A percentile compares a stretch with the other conserved stretches of the same genome.
These are phyloP conservation scores for Ariopsis seemanni DNA, from an alignment of 2,113 vertebrate species.

Conservation along the genomic window DNA sequence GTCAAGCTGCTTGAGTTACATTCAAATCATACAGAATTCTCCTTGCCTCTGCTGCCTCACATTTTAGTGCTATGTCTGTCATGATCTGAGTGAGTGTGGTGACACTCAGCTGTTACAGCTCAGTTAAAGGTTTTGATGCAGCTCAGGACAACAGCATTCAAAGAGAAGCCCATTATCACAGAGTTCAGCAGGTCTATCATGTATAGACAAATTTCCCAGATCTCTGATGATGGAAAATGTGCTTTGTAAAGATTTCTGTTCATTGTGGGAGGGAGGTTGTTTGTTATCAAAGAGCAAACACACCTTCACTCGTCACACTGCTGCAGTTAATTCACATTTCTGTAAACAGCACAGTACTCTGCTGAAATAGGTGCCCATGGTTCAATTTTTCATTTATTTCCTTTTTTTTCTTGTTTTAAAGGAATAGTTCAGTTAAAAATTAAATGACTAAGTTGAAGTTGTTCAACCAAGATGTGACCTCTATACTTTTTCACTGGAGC, in stretches of 20 bases:
- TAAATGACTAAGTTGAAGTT: not conserved
- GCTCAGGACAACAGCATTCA: slow-evolving; percentile 18
- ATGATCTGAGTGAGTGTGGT: not conserved
- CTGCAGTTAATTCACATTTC: not conserved
- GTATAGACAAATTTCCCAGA: slow-evolving; percentile 22
- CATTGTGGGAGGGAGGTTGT: slow-evolving; percentile 12
- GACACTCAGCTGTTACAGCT: slow-evolving; percentile 19
- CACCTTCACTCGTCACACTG: slow-evolving; percentile 13
- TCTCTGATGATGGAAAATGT: slow-evolving; percentile 23
- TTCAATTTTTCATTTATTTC: not conserved
- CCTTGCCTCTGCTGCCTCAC: not conserved
- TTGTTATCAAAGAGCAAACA: slow-evolving; percentile 27
- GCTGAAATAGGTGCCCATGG: slow-evolving; percentile 12
- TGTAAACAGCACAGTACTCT: slow-evolving; percentile 19
- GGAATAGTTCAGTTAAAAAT: not conserved
- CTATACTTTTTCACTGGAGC: not conserved
- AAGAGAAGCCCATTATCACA: slow-evolving; percentile 13
- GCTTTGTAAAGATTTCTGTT: slow-evolving; percentile 15
- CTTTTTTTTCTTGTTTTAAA: not conserved
- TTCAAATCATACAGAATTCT: slow-evolving; percentile 1
- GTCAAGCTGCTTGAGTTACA: not conserved
- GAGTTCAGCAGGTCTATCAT: not conserved
- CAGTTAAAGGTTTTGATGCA: slow-evolving; percentile 1
- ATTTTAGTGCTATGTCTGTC: not conserved
- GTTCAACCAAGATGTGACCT: not conserved